Evolutionary conservation across 2,113 vertebrate species (phyloP).

Genomic region (Megaptera novaeangliae): DNA sequence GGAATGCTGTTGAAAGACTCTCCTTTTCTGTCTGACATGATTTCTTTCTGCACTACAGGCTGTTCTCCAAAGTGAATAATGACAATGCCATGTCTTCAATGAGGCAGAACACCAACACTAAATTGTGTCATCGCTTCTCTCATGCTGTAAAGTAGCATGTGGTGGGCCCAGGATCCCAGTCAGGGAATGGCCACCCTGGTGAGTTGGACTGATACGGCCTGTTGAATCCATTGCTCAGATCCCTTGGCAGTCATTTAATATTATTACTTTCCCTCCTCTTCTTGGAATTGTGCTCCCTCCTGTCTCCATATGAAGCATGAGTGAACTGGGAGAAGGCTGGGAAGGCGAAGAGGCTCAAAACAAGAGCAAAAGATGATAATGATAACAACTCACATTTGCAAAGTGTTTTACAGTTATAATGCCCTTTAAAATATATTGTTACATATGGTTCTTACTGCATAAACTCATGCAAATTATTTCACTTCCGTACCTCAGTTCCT

Average conservation of each 20-base stretch:
- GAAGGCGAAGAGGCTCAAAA: slow-evolving; percentile 65
- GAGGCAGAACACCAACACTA: slow-evolving; percentile 90
- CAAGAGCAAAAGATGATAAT: slow-evolving; percentile 72
- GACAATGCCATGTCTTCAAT: slow-evolving; percentile 88
- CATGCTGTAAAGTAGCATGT: slow-evolving; percentile 86
- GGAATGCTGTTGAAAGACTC: slow-evolving; percentile 81
- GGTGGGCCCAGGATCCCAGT: slow-evolving; percentile 83
- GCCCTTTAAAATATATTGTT: neutral
- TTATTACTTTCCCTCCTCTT: slow-evolving; percentile 86
- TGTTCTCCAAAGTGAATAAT: slow-evolving; percentile 87
- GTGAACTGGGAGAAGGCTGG: slow-evolving; percentile 52
- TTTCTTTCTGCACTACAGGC: slow-evolving; percentile 82
- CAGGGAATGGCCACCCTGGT: slow-evolving; percentile 77
- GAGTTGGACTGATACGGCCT: slow-evolving; percentile 80
- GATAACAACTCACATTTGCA: neutral
- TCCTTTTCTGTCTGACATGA: slow-evolving; percentile 80
- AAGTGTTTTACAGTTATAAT: neutral
- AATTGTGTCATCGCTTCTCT: slow-evolving; percentile 93
- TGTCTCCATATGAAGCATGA: slow-evolving; percentile 74
- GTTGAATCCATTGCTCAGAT: slow-evolving; percentile 86
- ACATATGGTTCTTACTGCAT: neutral
- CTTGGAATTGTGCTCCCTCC: slow-evolving; percentile 83
- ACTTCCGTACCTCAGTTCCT: neutral
- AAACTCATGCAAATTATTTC: neutral
- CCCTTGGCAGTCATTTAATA: slow-evolving; percentile 86